phyloP scores from a whole-genome alignment of 2,113 vertebrate genomes.

The Poicephalus gulielmi region DNA sequence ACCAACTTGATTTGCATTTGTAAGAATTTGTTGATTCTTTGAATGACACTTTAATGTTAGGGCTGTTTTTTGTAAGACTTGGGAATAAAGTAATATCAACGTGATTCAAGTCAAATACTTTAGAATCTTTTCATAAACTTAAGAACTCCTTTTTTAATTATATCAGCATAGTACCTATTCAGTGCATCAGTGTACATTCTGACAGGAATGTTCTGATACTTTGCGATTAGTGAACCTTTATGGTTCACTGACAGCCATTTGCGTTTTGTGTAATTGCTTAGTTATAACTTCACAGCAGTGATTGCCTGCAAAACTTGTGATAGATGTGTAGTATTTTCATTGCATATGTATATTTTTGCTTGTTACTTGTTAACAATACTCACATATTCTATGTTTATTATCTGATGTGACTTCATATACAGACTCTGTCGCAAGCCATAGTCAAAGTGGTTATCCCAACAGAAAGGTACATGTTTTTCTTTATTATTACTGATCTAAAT shows the following conservation, averaged over 20 bases:
- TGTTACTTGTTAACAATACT: slow-evolving; percentile 99
- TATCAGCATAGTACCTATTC: slow-evolving; percentile 77
- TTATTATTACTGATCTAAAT: slow-evolving; percentile 99
- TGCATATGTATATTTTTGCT: slow-evolving; percentile 98
- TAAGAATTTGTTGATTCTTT: slow-evolving; percentile 72
- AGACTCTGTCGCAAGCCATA: slow-evolving; percentile 99
- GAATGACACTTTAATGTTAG: slow-evolving; percentile 74
- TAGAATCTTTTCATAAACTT: slow-evolving; percentile 70
- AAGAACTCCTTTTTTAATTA: slow-evolving; percentile 75
- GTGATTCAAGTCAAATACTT: slow-evolving; percentile 70
- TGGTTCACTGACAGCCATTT: slow-evolving; percentile 77
- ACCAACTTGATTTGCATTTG: slow-evolving; percentile 72
- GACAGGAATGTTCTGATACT: slow-evolving; percentile 78
- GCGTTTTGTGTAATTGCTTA: slow-evolving; percentile 83
- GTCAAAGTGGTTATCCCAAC: slow-evolving; percentile 99
- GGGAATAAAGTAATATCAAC: slow-evolving; percentile 73
- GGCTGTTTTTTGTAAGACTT: slow-evolving; percentile 75
- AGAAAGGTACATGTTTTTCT: slow-evolving; percentile 99
- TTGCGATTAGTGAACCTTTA: slow-evolving; percentile 79
- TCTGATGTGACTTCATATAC: slow-evolving; percentile 99
- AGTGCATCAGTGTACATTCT: slow-evolving; percentile 79
- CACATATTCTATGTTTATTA: slow-evolving; percentile 99
- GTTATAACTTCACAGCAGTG: slow-evolving; percentile 86
- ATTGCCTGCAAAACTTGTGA: slow-evolving; percentile 87
- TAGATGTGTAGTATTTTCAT: slow-evolving; percentile 90